Evolutionary conservation across 2,113 vertebrate species (phyloP), one percentile per base, ranked within the genome.

Genomic region (Anarrhichthys ocellatus): DNA sequence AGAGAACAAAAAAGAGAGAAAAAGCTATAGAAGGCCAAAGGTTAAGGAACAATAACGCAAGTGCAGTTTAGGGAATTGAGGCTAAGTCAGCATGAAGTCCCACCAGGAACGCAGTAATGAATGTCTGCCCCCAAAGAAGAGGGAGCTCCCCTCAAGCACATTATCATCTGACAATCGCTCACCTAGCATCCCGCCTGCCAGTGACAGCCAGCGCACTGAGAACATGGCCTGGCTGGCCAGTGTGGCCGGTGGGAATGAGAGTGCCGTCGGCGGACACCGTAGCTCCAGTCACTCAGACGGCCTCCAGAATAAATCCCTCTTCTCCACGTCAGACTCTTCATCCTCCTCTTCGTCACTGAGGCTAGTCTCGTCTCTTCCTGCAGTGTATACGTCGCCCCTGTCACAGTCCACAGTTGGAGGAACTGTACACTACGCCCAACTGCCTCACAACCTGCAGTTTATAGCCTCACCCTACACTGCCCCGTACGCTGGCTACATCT

Each of bases 41-140:
- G 70, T 68, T 63, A 40, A 68, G 73, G 42, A 76, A 76, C 70
- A 46, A 76, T 50, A 83, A 77, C 18, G 20, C 93, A 95, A 95
- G 95, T 95, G 92, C 92, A 83, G 71, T 52, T 66, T 14, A 82
- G 62, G 70, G 70, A 67, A 74, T 44, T 70, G 62, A 85, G 59
- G 71, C 18, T 36, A 66, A 86, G 59, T 80, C 96, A 97, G 95
- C 90, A 99, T 99, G 98, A 99, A 99, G 97, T 99, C 98, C 92
- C 98, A 96, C 94, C 98, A 98, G 90, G 98, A 99, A 92, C 96
- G 98, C 92, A 99, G 98, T 95, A 99, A 99, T 85, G 98, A 99
- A 96, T 98, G 98, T 96, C 95, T 99, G 92, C 98, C 98, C 71
- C 98, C 98, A 64, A 99, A 99, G 94, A 99, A 99, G 93, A 96